These are phyloP conservation scores for Dendrocopos noguchii DNA, from an alignment of 2,113 vertebrate species.

Conservation along the genomic window DNA sequence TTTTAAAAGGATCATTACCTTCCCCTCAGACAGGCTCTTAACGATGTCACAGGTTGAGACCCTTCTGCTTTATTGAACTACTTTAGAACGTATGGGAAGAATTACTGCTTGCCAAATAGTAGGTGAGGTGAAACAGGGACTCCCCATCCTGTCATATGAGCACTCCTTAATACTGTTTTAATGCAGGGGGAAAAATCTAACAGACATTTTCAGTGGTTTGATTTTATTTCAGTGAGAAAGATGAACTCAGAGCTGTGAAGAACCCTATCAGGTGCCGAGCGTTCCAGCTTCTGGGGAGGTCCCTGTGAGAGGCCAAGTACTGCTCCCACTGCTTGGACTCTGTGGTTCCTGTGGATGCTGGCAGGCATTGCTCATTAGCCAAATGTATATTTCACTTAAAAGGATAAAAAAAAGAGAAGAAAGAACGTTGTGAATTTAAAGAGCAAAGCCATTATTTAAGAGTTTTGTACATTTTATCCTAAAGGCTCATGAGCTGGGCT, in stretches of 20 bases:
- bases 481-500: accelerated
- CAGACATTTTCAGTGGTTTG: not conserved
- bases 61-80: not conserved
- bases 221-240: not conserved
- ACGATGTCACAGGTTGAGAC: not conserved
- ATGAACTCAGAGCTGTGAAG: not conserved
- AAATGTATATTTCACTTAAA: not conserved
- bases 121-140: not conserved
- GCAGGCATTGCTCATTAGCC: not conserved
- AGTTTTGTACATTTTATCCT: not conserved
- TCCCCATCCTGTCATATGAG: not conserved
- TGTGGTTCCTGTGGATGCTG: accelerated
- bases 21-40: not conserved
- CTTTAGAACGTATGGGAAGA: not conserved
- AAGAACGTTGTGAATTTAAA: not conserved
- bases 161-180: not conserved
- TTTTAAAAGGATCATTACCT: slow-evolving; percentile 13
- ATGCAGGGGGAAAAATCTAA: not conserved
- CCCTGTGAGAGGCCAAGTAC: not conserved
- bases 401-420: not conserved
- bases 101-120: not conserved
- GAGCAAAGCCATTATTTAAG: not conserved
- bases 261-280: accelerated
- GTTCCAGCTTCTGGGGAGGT: not conserved
- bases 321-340: accelerated